Base-by-base conservation (phyloP, 1,140 invertebrate genomes). In the Chionoecetes opilio region DNA sequence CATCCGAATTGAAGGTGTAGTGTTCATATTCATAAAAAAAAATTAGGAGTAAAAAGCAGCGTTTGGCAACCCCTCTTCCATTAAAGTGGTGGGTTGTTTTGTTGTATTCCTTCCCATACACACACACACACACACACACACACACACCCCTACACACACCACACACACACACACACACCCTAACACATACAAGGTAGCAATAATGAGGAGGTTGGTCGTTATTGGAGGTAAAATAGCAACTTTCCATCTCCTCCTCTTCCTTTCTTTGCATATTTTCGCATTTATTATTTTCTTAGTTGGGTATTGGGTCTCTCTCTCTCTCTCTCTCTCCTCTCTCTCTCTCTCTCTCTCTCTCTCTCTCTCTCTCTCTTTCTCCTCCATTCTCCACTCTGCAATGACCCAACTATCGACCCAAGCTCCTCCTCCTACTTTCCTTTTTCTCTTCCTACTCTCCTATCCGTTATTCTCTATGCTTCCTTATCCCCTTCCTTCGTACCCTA, bases 71-170 rank as follows among this genome's bases (percentile, higher is more conserved):
- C n/a, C n/a, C n/a, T n/a, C n/a, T n/a, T n/a, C n/a, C n/a, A n/a
- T n/a, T n/a, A n/a, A n/a, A n/a, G n/a, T n/a, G n/a, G n/a, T n/a
- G n/a, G n/a, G n/a, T n/a, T n/a, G n/a, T n/a, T n/a, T n/a, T n/a
- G n/a, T n/a, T n/a, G n/a, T n/a, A n/a, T n/a, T n/a, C n/a, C n/a
- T n/a, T n/a, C 9, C n/a, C 82, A 86, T 26, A 86, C 84, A 86
- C 84, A 86, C 84, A 86, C 84, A 86, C 35, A 86, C 84, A 86
- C 84, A 86, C 84, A 86, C 35, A 86, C 34, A 34, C 29, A 84
- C 82, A 84, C 82, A 34, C 34, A 32, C 21, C 32, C 84, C 3
- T 32, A 86, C 17, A 86, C 84, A 86, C 84, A 86, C 84, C 17
- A 86, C 84, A 86, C 34, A 86, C 84, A 86, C 17, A 86, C 84